Evolutionary conservation across 2,113 vertebrate genomes (phyloP).

Genomic region (Microcebus tavaratra): DNA sequence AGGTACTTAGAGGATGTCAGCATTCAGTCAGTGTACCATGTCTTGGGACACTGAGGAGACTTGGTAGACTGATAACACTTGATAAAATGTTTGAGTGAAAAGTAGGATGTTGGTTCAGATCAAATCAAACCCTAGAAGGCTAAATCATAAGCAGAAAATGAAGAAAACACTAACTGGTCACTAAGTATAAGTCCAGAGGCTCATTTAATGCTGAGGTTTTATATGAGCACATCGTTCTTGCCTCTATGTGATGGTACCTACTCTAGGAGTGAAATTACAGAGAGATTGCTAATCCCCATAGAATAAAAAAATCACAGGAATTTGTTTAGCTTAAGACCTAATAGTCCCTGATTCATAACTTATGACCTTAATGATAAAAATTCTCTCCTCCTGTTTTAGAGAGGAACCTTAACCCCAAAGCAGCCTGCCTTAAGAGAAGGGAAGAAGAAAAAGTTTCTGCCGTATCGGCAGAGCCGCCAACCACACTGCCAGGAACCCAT

Average conservation of each 20-base stretch:
- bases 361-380: not conserved
- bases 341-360: not conserved
- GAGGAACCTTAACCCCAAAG: slow-evolving; percentile 98
- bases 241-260: not conserved
- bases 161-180: not conserved
- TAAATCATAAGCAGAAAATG: slow-evolving; percentile 9
- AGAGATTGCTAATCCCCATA: not conserved
- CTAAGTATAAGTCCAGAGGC: not conserved
- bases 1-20: not conserved
- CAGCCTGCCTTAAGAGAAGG: slow-evolving; percentile 99
- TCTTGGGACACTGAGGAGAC: not conserved
- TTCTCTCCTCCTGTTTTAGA: slow-evolving; percentile 85
- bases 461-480: slow-evolving; percentile 92
- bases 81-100: not conserved
- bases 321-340: slow-evolving; percentile 12
- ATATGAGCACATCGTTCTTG: not conserved
- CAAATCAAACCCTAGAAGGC: not conserved
- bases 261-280: not conserved
- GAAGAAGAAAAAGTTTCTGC: slow-evolving; percentile 98
- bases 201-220: not conserved
- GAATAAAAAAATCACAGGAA: not conserved
- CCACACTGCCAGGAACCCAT: slow-evolving; percentile 93
- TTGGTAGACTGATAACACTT: not conserved
- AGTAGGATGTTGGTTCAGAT: not conserved
- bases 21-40: not conserved